Evolutionary conservation across 2,113 vertebrate genomes (phyloP).

Genomic region (Rhinoptilus africanus): DNA sequence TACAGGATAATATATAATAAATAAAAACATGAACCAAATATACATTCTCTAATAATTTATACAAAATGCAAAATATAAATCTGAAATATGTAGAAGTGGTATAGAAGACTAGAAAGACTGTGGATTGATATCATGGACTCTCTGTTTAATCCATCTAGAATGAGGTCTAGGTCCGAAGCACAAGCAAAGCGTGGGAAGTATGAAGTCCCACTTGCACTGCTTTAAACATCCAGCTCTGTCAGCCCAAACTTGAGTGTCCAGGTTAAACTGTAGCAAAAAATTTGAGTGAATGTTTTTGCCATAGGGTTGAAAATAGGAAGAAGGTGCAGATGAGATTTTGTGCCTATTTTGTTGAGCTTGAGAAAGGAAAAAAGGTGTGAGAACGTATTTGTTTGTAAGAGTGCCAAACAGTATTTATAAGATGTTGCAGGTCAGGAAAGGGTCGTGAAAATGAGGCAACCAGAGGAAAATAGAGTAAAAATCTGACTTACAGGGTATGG

Average conservation of each 20-base stretch:
- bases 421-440: background rate
- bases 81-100: background rate
- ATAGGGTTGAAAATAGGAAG: background rate
- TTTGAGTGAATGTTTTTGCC: background rate
- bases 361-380: background rate
- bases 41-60: background rate
- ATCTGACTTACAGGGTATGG: background rate
- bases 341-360: background rate
- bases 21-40: too few species aligned
- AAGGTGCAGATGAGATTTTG: background rate
- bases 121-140: background rate
- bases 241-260: background rate
- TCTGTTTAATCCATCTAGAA: background rate
- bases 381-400: background rate
- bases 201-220: fast-evolving
- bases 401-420: background rate
- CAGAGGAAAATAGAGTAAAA: background rate
- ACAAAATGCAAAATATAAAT: background rate
- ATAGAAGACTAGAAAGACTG: background rate
- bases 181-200: background rate
- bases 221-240: background rate
- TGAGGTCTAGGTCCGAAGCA: background rate
- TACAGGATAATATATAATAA: background rate
- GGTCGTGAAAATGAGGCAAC: background rate
- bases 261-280: background rate